Evolutionary conservation across 2,888 invertebrate species (phyloP).

Genomic region (Pachliopta kotzebuea): DNA sequence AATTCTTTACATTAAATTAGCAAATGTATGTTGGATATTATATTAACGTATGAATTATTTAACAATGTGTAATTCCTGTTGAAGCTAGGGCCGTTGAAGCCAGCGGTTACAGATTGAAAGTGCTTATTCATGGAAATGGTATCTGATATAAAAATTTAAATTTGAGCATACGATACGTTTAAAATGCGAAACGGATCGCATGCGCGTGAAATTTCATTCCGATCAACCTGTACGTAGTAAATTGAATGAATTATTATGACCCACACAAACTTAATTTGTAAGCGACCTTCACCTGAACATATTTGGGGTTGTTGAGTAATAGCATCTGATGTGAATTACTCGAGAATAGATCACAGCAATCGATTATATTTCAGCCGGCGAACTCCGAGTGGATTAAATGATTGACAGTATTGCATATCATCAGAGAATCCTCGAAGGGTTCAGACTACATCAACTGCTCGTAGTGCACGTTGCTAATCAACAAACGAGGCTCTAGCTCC

Average conservation of each 20-base stretch:
- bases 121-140: constrained; percentile 11
- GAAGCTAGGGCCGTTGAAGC: background rate
- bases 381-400: no score
- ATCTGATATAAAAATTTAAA: constrained; percentile 19
- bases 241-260: constrained; percentile 17
- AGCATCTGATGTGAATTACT: background rate
- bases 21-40: background rate
- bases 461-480: no score
- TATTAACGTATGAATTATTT: background rate
- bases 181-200: constrained; percentile 17
- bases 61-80: background rate
- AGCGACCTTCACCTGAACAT: constrained; percentile 3
- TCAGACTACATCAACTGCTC: no score
- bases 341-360: constrained; percentile 30
- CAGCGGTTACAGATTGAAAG: constrained; percentile 5
- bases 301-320: background rate
- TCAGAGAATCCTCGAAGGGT: no score
- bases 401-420: no score
- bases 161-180: constrained; percentile 12
- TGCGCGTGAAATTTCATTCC: constrained; percentile 21
- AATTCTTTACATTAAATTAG: no score
- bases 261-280: background rate
- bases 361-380: no score
- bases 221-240: constrained; percentile 16
- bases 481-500: no score